A percentile compares a stretch with the other conserved stretches of the same genome.
Conservation (phyloP, 2,888 invertebrate genomes). For the Zonitis immaculata region DNA sequence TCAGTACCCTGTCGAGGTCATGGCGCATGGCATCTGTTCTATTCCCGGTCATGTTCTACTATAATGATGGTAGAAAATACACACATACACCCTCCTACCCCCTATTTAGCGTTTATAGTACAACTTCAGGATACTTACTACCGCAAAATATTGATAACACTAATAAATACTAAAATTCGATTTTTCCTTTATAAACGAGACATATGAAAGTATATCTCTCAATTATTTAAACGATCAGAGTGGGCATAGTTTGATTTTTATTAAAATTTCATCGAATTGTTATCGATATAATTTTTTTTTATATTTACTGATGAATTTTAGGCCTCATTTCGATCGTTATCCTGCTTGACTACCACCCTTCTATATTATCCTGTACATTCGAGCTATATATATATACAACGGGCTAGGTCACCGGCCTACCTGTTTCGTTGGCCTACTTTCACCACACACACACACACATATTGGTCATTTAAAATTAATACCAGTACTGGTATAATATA, state of each 20-base stretch:
- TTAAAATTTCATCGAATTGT: neutral
- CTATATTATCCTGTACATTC: neutral
- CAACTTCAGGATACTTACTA: no score
- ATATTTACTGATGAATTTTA: neutral
- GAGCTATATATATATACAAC: neutral
- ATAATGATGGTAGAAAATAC: conserved; percentile 15
- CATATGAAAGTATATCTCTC: no score
- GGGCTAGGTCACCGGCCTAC: conserved; percentile 1
- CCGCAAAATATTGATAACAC: no score
- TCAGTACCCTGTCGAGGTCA: conserved; percentile 46
- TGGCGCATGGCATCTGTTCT: conserved; percentile 34
- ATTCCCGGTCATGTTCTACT: conserved; percentile 32
- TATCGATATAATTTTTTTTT: neutral
- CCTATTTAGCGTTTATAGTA: neutral
- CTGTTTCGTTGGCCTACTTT: neutral
- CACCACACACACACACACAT: no score
- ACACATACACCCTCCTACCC: neutral
- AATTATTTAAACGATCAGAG: no score
- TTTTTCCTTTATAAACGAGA: no score
- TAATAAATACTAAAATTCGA: no score
- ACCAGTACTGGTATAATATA: neutral
- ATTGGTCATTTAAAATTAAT: conserved; percentile 1
- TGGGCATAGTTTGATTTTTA: neutral
- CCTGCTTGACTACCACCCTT: neutral
- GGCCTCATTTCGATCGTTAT: neutral